phyloP scores from a whole-genome alignment of 2,888 invertebrate genomes.

The Axea sp. region DNA sequence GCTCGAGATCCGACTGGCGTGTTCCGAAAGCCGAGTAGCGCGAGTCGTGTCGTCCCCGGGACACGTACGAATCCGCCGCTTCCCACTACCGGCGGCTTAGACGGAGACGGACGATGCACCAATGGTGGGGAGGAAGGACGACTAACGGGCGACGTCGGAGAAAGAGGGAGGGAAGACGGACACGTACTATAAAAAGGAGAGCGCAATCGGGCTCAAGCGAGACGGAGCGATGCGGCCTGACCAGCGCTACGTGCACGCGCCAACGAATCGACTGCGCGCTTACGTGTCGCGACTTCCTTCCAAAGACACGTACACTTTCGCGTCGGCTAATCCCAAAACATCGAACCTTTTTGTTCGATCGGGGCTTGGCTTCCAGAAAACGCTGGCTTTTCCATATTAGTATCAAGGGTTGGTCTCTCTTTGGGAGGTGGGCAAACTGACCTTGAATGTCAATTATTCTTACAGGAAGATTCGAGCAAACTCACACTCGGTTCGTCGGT shows the following conservation, averaged over 20 bases:
- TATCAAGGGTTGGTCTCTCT: no score
- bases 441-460: no score
- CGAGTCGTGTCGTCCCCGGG: slow-evolving; percentile 66
- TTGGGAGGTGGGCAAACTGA: no score
- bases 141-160: slow-evolving; percentile 34
- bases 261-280: slow-evolving; percentile 68
- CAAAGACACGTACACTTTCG: slow-evolving; percentile 18
- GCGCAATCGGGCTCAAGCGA: slow-evolving; percentile 35
- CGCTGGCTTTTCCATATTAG: neutral
- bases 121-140: slow-evolving; percentile 46
- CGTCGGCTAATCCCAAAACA: slow-evolving; percentile 3
- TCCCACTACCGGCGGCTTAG: slow-evolving; percentile 62
- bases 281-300: slow-evolving; percentile 56
- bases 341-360: slow-evolving; percentile 9
- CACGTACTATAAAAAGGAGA: slow-evolving; percentile 40
- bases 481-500: no score
- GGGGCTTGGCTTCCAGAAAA: slow-evolving; percentile 1
- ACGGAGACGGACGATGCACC: slow-evolving; percentile 53
- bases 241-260: slow-evolving; percentile 65
- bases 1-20: slow-evolving; percentile 65
- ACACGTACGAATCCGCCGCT: slow-evolving; percentile 67
- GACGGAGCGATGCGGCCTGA: slow-evolving; percentile 53
- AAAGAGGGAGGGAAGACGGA: slow-evolving; percentile 11
- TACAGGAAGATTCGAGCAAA: no score
- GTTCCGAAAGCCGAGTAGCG: slow-evolving; percentile 69